phyloP scores from a whole-genome alignment of 1,140 invertebrate genomes.

The Drosophila kohkoa region DNA sequence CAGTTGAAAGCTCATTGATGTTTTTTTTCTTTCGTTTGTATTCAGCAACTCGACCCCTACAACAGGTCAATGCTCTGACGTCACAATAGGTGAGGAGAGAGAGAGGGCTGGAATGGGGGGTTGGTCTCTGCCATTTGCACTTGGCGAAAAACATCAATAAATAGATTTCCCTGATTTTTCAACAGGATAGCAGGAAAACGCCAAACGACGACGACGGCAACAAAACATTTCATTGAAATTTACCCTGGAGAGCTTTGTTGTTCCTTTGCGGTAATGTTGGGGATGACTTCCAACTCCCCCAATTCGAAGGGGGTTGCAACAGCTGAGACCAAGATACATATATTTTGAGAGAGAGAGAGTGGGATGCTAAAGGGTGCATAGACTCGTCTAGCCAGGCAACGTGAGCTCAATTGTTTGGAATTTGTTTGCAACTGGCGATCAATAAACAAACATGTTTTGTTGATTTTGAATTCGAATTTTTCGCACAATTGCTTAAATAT shows the following conservation, averaged over 20 bases:
- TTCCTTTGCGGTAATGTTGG: not conserved
- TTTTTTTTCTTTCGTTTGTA: not conserved
- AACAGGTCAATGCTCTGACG: conserved; percentile 15
- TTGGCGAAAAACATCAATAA: conserved; percentile 82
- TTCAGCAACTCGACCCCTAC: not conserved
- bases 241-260: conserved; percentile 23
- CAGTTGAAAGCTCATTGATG: not conserved
- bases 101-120: too few relatives aligned
- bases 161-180: conserved; percentile 85
- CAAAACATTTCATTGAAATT: conserved; percentile 26
- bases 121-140: conserved; percentile 8
- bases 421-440: not conserved
- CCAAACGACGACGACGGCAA: conserved; percentile 14
- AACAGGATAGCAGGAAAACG: conserved; percentile 80
- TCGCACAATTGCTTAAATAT: not conserved
- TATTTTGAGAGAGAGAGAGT: not conserved
- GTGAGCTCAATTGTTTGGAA: not conserved
- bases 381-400: not conserved
- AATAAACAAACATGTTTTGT: not conserved
- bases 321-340: conserved; percentile 6
- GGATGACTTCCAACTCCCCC: not conserved
- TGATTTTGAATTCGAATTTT: not conserved
- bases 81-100: not conserved
- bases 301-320: not conserved
- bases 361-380: not conserved